These are phyloP conservation scores for Lasioglossum pauxillum DNA, from an alignment of 2,888 invertebrate species.

Conservation along the genomic window DNA sequence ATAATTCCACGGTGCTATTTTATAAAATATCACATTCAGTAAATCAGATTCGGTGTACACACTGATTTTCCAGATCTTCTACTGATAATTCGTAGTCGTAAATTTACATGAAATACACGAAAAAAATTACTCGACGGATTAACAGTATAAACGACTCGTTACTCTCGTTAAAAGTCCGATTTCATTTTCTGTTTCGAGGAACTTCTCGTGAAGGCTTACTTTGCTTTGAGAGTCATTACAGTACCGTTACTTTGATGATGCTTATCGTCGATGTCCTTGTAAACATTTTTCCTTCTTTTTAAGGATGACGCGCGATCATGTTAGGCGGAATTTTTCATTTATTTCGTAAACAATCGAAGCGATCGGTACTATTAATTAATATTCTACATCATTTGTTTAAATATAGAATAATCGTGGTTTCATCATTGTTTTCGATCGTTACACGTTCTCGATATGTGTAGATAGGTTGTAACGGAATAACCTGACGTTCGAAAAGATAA, in stretches of 20 bases:
- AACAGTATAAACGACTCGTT: not conserved
- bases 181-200: constrained; percentile 1
- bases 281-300: constrained; percentile 51
- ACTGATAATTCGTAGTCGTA: not conserved
- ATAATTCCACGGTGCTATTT: not conserved
- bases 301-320: constrained; percentile 1
- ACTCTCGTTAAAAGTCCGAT: constrained; percentile 1
- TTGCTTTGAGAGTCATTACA: constrained; percentile 22
- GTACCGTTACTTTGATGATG: constrained; percentile 49
- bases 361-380: no score
- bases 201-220: constrained; percentile 7
- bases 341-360: not conserved
- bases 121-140: not conserved
- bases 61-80: not conserved
- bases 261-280: constrained; percentile 43
- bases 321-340: constrained; percentile 2
- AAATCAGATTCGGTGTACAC: not conserved
- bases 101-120: not conserved
- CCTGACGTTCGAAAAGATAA: not conserved
- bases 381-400: not conserved
- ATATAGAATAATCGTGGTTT: not conserved
- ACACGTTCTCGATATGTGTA: not conserved
- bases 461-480: not conserved
- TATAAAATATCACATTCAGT: not conserved
- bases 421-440: not conserved